phyloP scores from a whole-genome alignment of 2,888 invertebrate genomes.

The Melolontha melolontha region DNA sequence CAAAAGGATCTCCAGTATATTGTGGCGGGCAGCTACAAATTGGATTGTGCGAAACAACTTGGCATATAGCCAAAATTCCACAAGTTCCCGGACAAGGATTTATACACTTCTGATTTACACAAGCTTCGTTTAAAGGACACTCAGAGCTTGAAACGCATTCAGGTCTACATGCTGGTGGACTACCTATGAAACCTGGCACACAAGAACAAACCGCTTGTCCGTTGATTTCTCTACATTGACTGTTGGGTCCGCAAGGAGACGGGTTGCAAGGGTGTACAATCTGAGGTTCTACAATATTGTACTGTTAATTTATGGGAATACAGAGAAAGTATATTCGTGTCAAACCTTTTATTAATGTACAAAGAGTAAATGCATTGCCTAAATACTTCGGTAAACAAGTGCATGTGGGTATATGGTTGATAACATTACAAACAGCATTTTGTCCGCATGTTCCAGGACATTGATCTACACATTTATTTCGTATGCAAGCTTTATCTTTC shows the following conservation, averaged over 20 bases:
- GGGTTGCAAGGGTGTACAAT: conserved; percentile 73
- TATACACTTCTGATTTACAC: conserved; percentile 82
- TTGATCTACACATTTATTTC: conserved; percentile 75
- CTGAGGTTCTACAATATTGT: conserved; percentile 45
- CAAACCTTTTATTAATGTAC: conserved; percentile 66
- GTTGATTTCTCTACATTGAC: conserved; percentile 80
- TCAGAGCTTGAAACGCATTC: conserved; percentile 82
- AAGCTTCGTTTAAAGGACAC: conserved; percentile 79
- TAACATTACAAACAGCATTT: conserved; percentile 77
- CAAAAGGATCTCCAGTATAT: conserved; percentile 82
- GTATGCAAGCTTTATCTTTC: conserved; percentile 73
- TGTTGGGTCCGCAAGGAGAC: conserved; percentile 83
- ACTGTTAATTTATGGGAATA: not conserved
- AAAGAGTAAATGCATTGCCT: conserved; percentile 78
- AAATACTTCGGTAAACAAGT: conserved; percentile 75
- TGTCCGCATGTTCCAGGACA: conserved; percentile 79
- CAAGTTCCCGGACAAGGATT: conserved; percentile 89
- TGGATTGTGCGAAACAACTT: conserved; percentile 84
- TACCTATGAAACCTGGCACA: conserved; percentile 77
- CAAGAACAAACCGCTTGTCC: conserved; percentile 81
- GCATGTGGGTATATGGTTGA: conserved; percentile 82
- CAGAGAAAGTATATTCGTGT: conserved; percentile 33
- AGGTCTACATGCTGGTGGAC: conserved; percentile 82
- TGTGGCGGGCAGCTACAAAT: conserved; percentile 79
- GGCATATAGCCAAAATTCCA: conserved; percentile 79